Evolutionary conservation across 2,888 invertebrate genomes (phyloP), one percentile per base, ranked within the genome.

Genomic region (Tromatobia lineatoria): DNA sequence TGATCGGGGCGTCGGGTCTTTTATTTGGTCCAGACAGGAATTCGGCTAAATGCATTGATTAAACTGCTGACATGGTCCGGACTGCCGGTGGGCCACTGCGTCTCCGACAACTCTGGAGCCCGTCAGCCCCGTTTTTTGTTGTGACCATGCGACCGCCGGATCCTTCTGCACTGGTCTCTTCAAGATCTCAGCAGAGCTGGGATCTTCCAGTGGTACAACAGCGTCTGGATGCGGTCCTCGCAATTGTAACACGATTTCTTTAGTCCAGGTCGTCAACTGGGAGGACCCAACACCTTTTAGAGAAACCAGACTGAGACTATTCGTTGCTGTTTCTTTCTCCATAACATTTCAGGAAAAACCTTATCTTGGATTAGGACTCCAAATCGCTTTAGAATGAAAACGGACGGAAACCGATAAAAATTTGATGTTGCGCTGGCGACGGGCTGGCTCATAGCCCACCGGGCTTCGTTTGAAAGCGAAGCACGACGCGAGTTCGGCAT

Each of bases 41-140:
- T 93, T 93, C 93, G 91, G 92, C 91, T 93, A 93, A 93, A 93
- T 93, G 93, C 93, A 93, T 93, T 93, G 93, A 93, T 93, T 93
- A 93, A 93, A 92, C 91, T 89, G 90, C 91, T 92, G 92, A 92
- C 93, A 92, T 92, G 89, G 91, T 89, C 90, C 88, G 90, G 87
- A 88, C 90, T 89, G 90, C 91, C 91, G 93, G 93, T 93, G 93
- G 87, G 92, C 92, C 93, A 90, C 86, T 88, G 90, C 88, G 89
- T 90, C 91, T 91, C 88, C 89, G 89, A 88, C 88, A 89, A 89
- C 90, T 88, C 88, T 85, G 85, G 47, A 73, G 90, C 88, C 77
- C 85, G 82, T 79, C 87, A 82, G 81, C 80, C 85, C 77, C 79
- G 38, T 81, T 81, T 79, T 75, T 84, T 81, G 34, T 64, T 82